Conservation (phyloP, 2,113 vertebrate genomes). For the Ariopsis seemanni region DNA sequence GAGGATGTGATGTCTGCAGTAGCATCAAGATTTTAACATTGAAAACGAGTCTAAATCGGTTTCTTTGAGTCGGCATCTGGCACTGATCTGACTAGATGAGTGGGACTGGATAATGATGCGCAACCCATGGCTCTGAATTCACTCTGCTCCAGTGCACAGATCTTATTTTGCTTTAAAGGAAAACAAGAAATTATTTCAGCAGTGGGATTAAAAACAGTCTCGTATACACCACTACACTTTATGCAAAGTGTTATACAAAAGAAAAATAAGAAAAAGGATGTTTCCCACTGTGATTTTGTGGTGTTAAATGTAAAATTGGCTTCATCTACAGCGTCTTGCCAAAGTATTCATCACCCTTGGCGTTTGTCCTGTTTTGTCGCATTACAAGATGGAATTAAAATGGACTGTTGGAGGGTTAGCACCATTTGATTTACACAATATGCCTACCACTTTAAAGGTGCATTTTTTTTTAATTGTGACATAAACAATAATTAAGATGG, state of each 20-base stretch:
- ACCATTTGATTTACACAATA: too few species aligned
- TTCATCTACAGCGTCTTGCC: neutral
- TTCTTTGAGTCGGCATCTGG: neutral
- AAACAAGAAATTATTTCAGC: neutral
- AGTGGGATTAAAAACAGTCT: neutral
- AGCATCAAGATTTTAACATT: neutral
- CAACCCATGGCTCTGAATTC: neutral
- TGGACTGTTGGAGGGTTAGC: too few species aligned
- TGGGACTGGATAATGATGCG: neutral
- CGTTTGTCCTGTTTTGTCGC: too few species aligned
- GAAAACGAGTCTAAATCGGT: neutral
- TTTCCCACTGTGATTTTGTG: neutral
- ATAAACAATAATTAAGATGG: too few species aligned
- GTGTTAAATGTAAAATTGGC: neutral
- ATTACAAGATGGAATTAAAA: too few species aligned
- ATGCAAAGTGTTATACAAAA: neutral
- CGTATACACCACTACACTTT: neutral
- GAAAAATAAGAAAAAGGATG: neutral
- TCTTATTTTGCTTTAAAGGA: neutral
- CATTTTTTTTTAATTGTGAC: too few species aligned
- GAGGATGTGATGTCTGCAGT: neutral
- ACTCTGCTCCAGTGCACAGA: neutral
- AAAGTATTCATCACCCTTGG: too few species aligned
- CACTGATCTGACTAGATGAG: neutral
- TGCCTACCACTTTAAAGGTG: too few species aligned